A percentile compares a stretch with the other conserved stretches of the same genome.
phyloP scores from a whole-genome alignment of 1,140 invertebrate species.

The Physella acuta region DNA sequence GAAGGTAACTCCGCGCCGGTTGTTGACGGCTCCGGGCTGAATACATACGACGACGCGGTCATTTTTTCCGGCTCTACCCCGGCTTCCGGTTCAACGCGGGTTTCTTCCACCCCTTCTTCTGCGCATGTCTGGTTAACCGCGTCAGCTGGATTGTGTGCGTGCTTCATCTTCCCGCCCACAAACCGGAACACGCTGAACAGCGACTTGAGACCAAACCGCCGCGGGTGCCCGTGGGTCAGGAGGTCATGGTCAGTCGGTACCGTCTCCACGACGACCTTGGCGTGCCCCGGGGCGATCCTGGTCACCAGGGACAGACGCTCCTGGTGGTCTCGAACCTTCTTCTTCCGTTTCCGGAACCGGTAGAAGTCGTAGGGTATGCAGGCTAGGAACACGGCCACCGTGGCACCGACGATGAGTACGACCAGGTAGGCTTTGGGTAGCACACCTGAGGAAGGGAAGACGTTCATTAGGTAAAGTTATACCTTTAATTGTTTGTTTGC shows the following conservation, averaged over 20 bases:
- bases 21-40: not conserved
- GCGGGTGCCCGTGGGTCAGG: not conserved
- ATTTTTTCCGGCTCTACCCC: not conserved
- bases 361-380: constrained; percentile 40
- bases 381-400: constrained; percentile 32
- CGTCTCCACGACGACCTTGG: constrained; percentile 23
- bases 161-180: constrained; percentile 29
- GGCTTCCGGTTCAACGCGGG: not conserved
- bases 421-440: constrained; percentile 34
- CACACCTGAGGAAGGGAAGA: constrained; percentile 28
- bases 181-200: constrained; percentile 27
- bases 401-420: constrained; percentile 36
- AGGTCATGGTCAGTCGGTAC: not conserved
- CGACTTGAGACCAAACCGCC: constrained; percentile 20
- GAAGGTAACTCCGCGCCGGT: too few relatives aligned
- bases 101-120: not conserved
- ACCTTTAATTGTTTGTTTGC: too few relatives aligned
- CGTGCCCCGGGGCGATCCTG: constrained; percentile 31
- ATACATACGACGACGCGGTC: constrained; percentile 1
- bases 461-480: too few relatives aligned
- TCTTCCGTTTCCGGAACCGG: constrained; percentile 31
- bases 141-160: constrained; percentile 1
- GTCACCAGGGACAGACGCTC: constrained; percentile 34
- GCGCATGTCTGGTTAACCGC: not conserved
- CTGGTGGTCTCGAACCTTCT: constrained; percentile 32